These are phyloP conservation scores for Zosterops lateralis DNA, from an alignment of 2,113 vertebrate species.

Conservation along the genomic window DNA sequence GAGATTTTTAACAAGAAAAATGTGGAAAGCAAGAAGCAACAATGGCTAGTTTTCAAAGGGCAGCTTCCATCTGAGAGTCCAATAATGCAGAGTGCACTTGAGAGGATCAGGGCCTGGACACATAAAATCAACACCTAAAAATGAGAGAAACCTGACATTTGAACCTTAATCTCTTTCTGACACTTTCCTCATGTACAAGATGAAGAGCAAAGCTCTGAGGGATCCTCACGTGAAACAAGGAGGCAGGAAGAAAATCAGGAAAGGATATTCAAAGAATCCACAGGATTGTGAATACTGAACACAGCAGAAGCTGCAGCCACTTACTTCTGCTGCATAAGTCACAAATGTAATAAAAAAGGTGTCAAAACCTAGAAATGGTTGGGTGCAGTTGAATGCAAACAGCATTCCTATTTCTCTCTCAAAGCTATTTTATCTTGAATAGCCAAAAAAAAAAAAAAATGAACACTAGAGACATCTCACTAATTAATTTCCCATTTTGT, in stretches of 20 bases:
- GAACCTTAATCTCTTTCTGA: slow-evolving; percentile 43
- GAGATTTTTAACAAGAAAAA: slow-evolving; percentile 9
- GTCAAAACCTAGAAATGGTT: neutral
- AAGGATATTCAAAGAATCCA: slow-evolving; percentile 17
- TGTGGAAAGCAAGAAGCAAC: slow-evolving; percentile 38
- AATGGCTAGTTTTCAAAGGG: slow-evolving; percentile 46
- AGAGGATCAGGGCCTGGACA: slow-evolving; percentile 7
- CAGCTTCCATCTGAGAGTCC: slow-evolving; percentile 23
- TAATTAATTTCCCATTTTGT: neutral
- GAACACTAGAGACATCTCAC: neutral
- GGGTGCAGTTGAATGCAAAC: neutral
- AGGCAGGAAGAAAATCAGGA: neutral
- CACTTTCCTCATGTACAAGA: neutral
- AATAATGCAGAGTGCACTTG: slow-evolving; percentile 50
- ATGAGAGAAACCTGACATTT: slow-evolving; percentile 54
- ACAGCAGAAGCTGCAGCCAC: neutral
- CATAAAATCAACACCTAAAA: slow-evolving; percentile 37
- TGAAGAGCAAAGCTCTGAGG: neutral
- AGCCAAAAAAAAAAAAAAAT: neutral
- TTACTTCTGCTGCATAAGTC: neutral
- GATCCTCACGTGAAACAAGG: neutral
- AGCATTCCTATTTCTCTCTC: neutral
- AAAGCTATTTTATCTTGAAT: neutral
- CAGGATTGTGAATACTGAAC: neutral
- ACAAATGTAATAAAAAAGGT: neutral